Evolutionary conservation across 2,888 invertebrate species (phyloP), one percentile per base, ranked within the genome.

Genomic region (Aromia moschata): DNA sequence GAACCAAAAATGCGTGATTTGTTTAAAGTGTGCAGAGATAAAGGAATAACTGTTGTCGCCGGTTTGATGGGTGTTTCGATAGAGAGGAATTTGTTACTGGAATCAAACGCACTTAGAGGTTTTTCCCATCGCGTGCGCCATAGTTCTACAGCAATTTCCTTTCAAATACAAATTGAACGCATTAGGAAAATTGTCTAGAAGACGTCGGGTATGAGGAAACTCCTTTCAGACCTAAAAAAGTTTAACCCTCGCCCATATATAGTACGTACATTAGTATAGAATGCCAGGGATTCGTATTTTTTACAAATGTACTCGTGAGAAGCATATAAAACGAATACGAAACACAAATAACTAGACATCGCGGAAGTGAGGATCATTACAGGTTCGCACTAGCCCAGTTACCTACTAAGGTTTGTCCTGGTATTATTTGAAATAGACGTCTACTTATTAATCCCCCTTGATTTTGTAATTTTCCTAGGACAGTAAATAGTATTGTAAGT

Each of bases 11-110:
- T 56, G 61, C 56, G 62, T 64, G 70, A 70, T 70, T 70, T 67
- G 67, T 70, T 67, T 66, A 62, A 70, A 66, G 68, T 67, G 65
- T 66, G 60, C 54, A 61, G 55, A 66, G 65, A 64, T 64, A 64
- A 68, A 65, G 64, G 67, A 70, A 70, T 68, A 68, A 67, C 70
- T 62, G 63, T 64, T 68, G 67, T 65, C 64, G 56, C 57, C 56
- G 52, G 56, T 60, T 60, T 58, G 55, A 60, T 60, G 60, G 55
- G 57, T 60, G 18, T 58, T 25, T 58, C 56, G 60, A 64, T 64
- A 49, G 58, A 58, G 38, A 30, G 36, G 55, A 58, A 64, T 60
- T 56, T 58, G 56, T 60, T 54, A 64, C 49, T 10, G 14, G n/a
- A 15, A 38, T 38, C 25, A 54, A 61, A 64, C 58, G 60, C 64